Conservation (phyloP, 2,888 invertebrate genomes). For the Cephus pulcher region DNA sequence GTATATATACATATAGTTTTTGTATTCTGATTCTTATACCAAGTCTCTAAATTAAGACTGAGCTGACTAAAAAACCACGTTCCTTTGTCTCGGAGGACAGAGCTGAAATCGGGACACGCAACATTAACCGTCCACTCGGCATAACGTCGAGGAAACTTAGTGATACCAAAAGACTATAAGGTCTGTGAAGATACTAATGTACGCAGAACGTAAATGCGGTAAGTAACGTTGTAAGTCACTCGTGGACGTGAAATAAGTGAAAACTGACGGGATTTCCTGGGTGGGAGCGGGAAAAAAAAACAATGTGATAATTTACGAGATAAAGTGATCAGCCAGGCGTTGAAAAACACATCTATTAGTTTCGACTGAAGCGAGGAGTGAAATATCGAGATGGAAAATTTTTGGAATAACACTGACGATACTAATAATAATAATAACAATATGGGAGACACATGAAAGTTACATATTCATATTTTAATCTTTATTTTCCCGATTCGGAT, state of each 20-base stretch:
- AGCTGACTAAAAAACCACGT: background rate
- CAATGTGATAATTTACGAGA: background rate
- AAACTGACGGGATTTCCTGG: background rate
- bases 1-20: background rate
- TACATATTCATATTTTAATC: background rate
- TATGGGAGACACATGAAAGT: background rate
- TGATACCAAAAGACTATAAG: background rate
- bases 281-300: background rate
- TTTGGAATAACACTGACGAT: background rate
- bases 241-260: background rate
- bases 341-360: background rate
- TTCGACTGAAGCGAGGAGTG: background rate
- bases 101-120: slow-evolving; percentile 45
- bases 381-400: background rate
- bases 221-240: background rate
- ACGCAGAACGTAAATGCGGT: background rate
- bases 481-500: too few relatives aligned
- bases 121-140: slow-evolving; percentile 45
- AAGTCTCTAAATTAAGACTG: slow-evolving; percentile 1
- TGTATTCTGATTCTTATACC: background rate
- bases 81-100: slow-evolving; percentile 25
- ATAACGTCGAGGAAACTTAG: slow-evolving; percentile 29
- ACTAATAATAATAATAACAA: background rate
- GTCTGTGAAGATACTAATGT: background rate
- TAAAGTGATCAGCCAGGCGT: background rate